These are phyloP conservation scores for Dendrocincla tyrannina DNA, from an alignment of 2,797 vertebrate genomes.

Conservation along the genomic window DNA sequence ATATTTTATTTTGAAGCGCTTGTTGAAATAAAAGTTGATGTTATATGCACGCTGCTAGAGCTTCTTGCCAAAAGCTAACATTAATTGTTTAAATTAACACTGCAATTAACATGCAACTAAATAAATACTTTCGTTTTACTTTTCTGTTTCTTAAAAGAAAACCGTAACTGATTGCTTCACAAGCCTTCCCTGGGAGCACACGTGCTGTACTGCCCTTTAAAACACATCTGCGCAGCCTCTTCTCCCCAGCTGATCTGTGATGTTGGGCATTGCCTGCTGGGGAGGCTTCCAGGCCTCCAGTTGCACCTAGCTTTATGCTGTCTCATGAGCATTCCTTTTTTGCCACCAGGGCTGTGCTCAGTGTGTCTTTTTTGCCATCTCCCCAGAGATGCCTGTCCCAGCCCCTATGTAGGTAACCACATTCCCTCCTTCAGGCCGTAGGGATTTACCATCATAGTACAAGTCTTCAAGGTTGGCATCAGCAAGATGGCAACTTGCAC, in stretches of 20 bases:
- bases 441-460: not conserved
- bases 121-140: not conserved
- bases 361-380: not conserved
- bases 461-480: not conserved
- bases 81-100: constrained; percentile 52
- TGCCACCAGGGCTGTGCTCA: not conserved
- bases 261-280: not conserved
- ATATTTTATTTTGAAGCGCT: not conserved
- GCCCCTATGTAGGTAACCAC: accelerated
- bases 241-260: accelerated
- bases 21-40: constrained; percentile 1
- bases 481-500: not conserved
- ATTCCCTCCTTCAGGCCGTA: not conserved
- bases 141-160: not conserved
- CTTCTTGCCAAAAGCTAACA: constrained; percentile 35
- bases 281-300: not conserved
- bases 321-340: not conserved
- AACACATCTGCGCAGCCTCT: accelerated
- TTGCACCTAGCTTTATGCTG: not conserved
- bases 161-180: not conserved
- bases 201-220: not conserved
- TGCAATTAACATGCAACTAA: not conserved
- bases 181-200: not conserved
- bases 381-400: not conserved
- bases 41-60: not conserved